These are phyloP conservation scores for Acrobasis suavella DNA, from an alignment of 2,888 invertebrate species.

Conservation along the genomic window DNA sequence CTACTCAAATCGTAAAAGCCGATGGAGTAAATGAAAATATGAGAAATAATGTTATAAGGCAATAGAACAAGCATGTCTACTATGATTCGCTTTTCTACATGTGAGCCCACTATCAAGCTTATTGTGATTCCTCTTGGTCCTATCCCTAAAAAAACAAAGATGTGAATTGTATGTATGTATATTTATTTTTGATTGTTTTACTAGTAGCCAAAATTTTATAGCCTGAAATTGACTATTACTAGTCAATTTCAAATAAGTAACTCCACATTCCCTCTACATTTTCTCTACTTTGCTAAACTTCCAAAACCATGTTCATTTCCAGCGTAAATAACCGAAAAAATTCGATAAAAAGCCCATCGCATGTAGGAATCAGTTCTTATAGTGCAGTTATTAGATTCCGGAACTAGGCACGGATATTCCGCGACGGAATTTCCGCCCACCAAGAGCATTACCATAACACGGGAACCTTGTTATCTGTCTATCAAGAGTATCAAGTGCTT, in stretches of 20 bases:
- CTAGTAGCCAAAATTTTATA: too few species aligned
- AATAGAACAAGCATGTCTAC: too few species aligned
- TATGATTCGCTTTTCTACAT: too few species aligned
- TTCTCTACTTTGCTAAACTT: neutral
- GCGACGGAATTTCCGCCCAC: neutral
- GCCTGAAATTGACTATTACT: neutral
- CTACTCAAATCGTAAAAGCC: neutral
- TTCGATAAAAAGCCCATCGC: constrained; percentile 7
- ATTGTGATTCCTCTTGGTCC: too few species aligned
- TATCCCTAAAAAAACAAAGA: too few species aligned
- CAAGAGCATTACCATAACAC: constrained; percentile 10
- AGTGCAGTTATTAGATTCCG: constrained; percentile 17
- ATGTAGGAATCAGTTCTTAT: neutral
- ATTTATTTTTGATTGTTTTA: too few species aligned
- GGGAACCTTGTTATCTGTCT: constrained; percentile 14
- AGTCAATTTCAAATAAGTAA: neutral
- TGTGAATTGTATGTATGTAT: too few species aligned
- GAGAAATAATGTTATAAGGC: too few species aligned
- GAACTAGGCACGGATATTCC: neutral
- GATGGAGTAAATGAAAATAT: too few species aligned
- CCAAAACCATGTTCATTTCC: neutral
- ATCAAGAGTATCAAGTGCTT: neutral
- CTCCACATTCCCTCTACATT: neutral
- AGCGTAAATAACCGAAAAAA: neutral
- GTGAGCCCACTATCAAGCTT: too few species aligned